Evolutionary conservation across 2,797 vertebrate genomes (phyloP), one percentile per base, ranked within the genome.

Genomic region (Microchirus variegatus): DNA sequence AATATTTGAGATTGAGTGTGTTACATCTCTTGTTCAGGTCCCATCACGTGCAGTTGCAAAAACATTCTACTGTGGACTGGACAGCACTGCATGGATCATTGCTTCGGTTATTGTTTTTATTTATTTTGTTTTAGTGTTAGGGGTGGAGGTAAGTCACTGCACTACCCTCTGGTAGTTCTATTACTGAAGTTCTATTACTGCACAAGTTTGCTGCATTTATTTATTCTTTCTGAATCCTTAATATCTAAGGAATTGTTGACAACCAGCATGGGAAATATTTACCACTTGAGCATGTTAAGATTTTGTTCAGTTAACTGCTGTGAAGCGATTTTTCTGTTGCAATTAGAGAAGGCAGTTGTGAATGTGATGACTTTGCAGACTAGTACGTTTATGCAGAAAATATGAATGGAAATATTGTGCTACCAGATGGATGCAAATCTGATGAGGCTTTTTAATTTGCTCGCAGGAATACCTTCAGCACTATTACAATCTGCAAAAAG

Each of bases 381-480:
- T 31, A 31, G 31, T 31, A 31, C 31, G 31, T 31, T 14, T 5
- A 26, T 47, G 22, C 12, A 47, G 17, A 76, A 16, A 35, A 49
- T 5, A 16, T 53, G 7, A 14, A 22, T 37, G 0, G 22, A 37
- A 1, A 11, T 26, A 19, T 17, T 31, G 44, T 41, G 16, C 14
- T 22, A 15, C 42, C 49, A 16, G 45, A 50, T 50, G 18, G 17
- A 62, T 63, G 4, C 1, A 18, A 18, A 2, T 59, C 19, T 81
- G 41, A 73, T 52, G 15, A 44, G 36, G 42, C 56, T 57, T 12
- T 62, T 12, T 0, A 70, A 64, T 79, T 14, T 75, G 8, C 42
- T 77, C 10, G 6, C 26, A 94, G 93, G 87, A 90, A 58, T 94
- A 92, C 80, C 92, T 94, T 9, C 76, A 87, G 70, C 81, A 55